Evolutionary conservation across 53 echinoderm and acorn worm genomes (phyloP).

Genomic region (Echinarachnius parma): DNA sequence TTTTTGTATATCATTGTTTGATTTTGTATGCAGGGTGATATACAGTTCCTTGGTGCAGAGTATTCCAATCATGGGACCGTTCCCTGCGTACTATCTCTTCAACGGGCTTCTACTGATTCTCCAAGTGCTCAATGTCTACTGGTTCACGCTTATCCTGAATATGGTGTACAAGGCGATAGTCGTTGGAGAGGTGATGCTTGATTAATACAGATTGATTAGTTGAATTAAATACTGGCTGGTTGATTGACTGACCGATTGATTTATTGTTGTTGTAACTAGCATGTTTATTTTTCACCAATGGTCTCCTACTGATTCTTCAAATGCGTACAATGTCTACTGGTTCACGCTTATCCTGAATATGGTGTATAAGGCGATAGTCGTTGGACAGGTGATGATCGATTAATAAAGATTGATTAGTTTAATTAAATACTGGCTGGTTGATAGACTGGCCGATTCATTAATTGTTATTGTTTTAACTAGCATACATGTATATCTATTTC

Average conservation of each 20-base stretch:
- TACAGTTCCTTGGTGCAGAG: slow-evolving; percentile 65
- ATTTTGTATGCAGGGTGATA: slow-evolving; percentile 56
- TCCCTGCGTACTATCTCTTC: slow-evolving; percentile 89
- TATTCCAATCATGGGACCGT: slow-evolving; percentile 62
- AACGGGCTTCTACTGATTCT: slow-evolving; percentile 58
- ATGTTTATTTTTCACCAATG: too few relatives aligned
- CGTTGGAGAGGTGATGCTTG: slow-evolving; percentile 65
- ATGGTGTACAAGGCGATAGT: slow-evolving; percentile 62
- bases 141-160: slow-evolving; percentile 69
- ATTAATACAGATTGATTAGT: too few relatives aligned
- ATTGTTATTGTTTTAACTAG: too few relatives aligned
- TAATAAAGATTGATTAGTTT: too few relatives aligned
- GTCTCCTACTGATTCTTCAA: slow-evolving; percentile 56
- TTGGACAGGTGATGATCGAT: slow-evolving; percentile 72
- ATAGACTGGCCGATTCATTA: too few relatives aligned
- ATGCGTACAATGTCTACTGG: slow-evolving; percentile 81
- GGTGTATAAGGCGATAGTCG: slow-evolving; percentile 50
- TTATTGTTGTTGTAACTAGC: too few relatives aligned
- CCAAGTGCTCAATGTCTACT: slow-evolving; percentile 73
- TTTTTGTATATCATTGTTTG: too few relatives aligned
- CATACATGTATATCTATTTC: too few relatives aligned
- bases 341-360: slow-evolving; percentile 67
- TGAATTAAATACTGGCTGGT: too few relatives aligned
- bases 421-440: too few relatives aligned
- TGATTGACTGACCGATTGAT: too few relatives aligned